These are phyloP conservation scores for Stichopus chloronotus DNA, from an alignment of 35 echinoderm and acorn worm genomes.

Conservation along the genomic window DNA sequence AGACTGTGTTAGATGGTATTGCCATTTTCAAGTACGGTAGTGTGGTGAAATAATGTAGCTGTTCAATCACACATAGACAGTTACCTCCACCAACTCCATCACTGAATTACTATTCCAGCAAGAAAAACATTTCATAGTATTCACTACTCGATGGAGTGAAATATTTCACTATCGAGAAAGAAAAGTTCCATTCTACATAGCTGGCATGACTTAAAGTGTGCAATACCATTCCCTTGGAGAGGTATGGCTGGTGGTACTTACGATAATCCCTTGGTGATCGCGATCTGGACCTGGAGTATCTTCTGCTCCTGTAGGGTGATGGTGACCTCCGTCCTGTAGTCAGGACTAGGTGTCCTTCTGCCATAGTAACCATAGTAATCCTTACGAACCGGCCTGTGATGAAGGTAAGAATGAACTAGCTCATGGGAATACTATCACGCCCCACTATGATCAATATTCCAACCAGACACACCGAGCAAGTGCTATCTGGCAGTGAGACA, in stretches of 20 bases:
- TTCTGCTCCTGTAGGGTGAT: slow-evolving; percentile 18
- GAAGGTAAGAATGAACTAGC: background rate
- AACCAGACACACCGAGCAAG: background rate
- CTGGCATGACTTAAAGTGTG: no score
- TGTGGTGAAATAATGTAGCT: no score
- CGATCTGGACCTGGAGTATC: slow-evolving; percentile 63
- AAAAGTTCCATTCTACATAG: no score
- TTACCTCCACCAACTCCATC: no score
- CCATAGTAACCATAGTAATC: slow-evolving; percentile 60
- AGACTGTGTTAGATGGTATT: no score
- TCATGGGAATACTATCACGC: background rate
- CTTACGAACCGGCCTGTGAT: background rate
- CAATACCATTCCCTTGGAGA: no score
- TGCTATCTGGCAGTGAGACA: background rate
- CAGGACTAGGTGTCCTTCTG: slow-evolving; percentile 58
- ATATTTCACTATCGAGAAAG: no score
- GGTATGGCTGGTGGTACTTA: background rate
- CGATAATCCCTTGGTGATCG: slow-evolving; percentile 42
- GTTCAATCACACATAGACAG: no score
- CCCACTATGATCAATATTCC: background rate
- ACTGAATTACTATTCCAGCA: no score
- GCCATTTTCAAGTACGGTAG: no score
- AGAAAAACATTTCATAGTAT: no score
- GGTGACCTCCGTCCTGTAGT: slow-evolving; percentile 56
- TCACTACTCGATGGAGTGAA: no score